Evolutionary conservation across 2,888 invertebrate genomes (phyloP).

Genomic region (Agrotis clavis): DNA sequence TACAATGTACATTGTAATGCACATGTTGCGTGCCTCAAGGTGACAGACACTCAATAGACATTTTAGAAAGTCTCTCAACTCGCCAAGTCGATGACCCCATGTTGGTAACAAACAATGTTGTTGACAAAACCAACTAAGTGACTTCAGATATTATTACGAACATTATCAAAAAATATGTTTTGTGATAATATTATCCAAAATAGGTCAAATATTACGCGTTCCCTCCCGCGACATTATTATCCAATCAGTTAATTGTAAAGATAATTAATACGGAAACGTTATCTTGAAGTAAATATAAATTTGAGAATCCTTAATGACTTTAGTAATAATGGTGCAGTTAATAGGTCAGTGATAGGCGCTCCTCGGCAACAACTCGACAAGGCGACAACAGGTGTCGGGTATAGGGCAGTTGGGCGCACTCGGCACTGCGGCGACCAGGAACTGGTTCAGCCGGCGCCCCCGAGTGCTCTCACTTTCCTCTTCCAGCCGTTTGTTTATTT

Average conservation of each 20-base stretch:
- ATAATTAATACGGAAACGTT: constrained; percentile 69
- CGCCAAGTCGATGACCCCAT: constrained; percentile 83
- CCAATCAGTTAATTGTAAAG: constrained; percentile 70
- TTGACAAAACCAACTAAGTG: constrained; percentile 28
- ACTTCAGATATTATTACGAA: constrained; percentile 17
- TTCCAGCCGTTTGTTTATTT: constrained; percentile 87
- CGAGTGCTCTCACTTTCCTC: constrained; percentile 89
- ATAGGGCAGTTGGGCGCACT: constrained; percentile 57
- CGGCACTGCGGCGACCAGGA: constrained; percentile 66
- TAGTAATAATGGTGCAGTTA: constrained; percentile 82
- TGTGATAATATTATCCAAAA: constrained; percentile 41
- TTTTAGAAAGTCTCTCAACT: constrained; percentile 89
- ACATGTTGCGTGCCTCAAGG: constrained; percentile 84
- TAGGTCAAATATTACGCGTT: constrained; percentile 54
- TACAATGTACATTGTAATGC: constrained; percentile 42
- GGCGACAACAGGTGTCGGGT: constrained; percentile 74
- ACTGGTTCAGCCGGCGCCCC: constrained; percentile 83
- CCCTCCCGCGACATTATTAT: constrained; percentile 63
- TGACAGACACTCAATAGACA: constrained; percentile 88
- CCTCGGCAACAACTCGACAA: constrained; percentile 71
- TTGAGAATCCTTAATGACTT: constrained; percentile 73
- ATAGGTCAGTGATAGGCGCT: constrained; percentile 81
- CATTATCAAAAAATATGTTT: constrained; percentile 24
- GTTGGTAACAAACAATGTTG: constrained; percentile 60
- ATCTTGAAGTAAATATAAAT: constrained; percentile 66